Conservation (phyloP, 2,888 invertebrate genomes). For the Tethea ocularis region DNA sequence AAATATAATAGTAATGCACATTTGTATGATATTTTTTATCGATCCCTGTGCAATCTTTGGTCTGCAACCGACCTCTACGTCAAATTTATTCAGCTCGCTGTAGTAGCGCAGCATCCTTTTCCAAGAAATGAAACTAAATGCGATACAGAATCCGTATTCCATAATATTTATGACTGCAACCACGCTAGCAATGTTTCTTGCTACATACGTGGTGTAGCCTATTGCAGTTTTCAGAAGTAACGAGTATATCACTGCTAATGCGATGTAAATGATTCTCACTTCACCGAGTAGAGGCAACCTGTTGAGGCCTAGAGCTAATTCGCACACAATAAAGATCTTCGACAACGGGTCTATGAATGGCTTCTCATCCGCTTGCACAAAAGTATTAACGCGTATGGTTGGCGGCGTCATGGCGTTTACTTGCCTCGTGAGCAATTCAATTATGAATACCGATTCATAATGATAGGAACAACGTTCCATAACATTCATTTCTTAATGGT, state of each 20-base stretch:
- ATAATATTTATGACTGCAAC: slow-evolving; percentile 15
- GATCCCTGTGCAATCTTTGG: slow-evolving; percentile 43
- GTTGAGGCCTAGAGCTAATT: slow-evolving; percentile 43
- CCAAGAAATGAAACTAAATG: slow-evolving; percentile 40
- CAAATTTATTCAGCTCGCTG: slow-evolving; percentile 49
- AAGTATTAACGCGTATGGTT: slow-evolving; percentile 50
- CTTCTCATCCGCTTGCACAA: slow-evolving; percentile 37
- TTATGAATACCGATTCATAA: neutral
- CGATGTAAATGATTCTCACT: slow-evolving; percentile 25
- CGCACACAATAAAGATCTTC: slow-evolving; percentile 44
- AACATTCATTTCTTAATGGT: slow-evolving; percentile 25
- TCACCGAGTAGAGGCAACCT: slow-evolving; percentile 42
- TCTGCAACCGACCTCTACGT: slow-evolving; percentile 46
- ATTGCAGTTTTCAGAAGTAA: slow-evolving; percentile 19
- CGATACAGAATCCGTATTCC: slow-evolving; percentile 33
- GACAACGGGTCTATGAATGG: slow-evolving; percentile 47
- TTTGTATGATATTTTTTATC: slow-evolving; percentile 40
- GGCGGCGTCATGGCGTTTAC: slow-evolving; percentile 43
- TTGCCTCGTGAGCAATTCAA: neutral
- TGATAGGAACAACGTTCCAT: slow-evolving; percentile 7
- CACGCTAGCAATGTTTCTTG: neutral
- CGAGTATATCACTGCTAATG: slow-evolving; percentile 33
- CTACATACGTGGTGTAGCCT: slow-evolving; percentile 11
- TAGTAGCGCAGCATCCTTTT: slow-evolving; percentile 47
- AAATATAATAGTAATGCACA: slow-evolving; percentile 31